Percentiles rank a stretch among this genome's conserved stretches.
These are phyloP conservation scores for Meloidogyne floridensis DNA, from an alignment of 1,140 invertebrate genomes.

Conservation along the genomic window DNA sequence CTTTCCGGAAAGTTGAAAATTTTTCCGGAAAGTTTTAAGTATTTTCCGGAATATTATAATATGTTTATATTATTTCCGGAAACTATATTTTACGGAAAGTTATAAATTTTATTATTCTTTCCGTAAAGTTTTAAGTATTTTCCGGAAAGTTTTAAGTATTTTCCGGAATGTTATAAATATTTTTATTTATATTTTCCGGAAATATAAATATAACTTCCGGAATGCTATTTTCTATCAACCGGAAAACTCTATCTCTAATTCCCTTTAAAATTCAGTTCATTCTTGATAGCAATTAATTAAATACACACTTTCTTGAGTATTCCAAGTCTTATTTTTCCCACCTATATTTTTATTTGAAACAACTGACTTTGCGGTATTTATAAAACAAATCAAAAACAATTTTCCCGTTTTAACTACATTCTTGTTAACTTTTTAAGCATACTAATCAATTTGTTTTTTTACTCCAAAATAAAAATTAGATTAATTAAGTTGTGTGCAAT, in stretches of 20 bases:
- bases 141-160: not conserved
- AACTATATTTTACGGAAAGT: too few species aligned
- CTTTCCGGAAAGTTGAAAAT: not conserved
- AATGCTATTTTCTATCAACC: too few species aligned
- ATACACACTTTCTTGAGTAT: not conserved
- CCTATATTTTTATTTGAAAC: not conserved
- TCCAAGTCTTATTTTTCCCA: not conserved
- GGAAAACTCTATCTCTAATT: not conserved
- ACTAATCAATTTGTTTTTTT: not conserved
- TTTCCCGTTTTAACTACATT: slow-evolving; percentile 4
- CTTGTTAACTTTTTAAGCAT: not conserved
- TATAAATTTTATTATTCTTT: too few species aligned
- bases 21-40: not conserved
- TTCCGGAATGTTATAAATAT: not conserved
- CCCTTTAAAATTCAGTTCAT: not conserved
- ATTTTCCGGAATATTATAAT: not conserved
- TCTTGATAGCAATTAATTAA: not conserved
- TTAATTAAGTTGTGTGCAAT: not conserved
- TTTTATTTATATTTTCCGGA: not conserved
- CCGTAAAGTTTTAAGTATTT: not conserved
- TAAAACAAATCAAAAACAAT: not conserved
- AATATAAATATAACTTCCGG: not conserved
- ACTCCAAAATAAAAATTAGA: not conserved
- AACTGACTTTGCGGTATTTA: slow-evolving; percentile 6
- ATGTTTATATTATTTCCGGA: not conserved